phyloP scores from a whole-genome alignment of 2,113 vertebrate genomes.

The Hemiscyllium ocellatum region DNA sequence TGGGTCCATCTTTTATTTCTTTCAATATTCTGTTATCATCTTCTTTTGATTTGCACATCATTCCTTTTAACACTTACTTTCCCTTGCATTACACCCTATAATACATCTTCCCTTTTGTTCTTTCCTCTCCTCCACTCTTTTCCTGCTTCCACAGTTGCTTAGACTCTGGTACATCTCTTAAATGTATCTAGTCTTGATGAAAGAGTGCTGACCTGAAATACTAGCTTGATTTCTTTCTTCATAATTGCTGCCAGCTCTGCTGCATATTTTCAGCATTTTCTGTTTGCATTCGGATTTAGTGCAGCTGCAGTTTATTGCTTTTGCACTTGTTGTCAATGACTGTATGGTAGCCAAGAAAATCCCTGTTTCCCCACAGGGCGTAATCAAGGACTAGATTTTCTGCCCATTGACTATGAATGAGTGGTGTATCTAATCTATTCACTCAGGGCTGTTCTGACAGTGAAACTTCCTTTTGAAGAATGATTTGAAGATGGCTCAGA shows the following conservation, averaged over 20 bases:
- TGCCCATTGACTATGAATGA: background rate
- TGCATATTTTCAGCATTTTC: background rate
- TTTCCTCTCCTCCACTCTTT: background rate
- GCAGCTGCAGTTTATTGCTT: background rate
- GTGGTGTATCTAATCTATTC: background rate
- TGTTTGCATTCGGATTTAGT: background rate
- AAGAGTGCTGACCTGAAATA: background rate
- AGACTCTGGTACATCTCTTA: background rate
- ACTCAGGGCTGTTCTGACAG: background rate
- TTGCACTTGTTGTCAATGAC: background rate
- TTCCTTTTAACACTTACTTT: background rate
- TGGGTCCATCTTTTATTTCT: background rate
- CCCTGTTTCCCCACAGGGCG: background rate
- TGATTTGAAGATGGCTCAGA: background rate
- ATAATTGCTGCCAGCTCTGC: background rate
- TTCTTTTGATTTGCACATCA: background rate
- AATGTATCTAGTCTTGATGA: background rate
- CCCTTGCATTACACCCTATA: background rate
- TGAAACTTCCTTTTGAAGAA: background rate
- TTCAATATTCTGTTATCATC: background rate
- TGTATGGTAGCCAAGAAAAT: background rate
- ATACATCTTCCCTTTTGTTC: background rate
- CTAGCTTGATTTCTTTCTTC: background rate
- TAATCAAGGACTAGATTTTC: background rate
- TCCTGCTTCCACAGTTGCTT: background rate